Evolutionary conservation across 64 coral and sea anemone species (phyloP), one percentile per base, ranked within the genome.

Genomic region (Orbicella faveolata): DNA sequence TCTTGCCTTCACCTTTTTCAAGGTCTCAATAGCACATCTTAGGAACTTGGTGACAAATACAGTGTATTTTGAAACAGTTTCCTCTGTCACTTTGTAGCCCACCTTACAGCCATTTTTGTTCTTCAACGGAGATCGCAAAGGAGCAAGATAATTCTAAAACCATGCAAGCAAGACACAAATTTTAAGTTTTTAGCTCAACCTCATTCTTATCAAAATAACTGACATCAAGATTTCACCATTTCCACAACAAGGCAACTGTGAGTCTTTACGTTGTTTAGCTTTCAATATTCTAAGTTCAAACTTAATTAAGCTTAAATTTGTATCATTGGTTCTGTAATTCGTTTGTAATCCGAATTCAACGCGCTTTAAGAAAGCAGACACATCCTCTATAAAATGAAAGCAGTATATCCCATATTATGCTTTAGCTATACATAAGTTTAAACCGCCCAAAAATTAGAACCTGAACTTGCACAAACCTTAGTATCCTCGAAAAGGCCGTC

Each of bases 401-500:
- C 44, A 48, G 7, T 48, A 48, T 6, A 48, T 48, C 44, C 44
- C 5, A 48, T 3, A 48, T 48, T 6, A 48, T 48, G 44, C 4
- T 3, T 5, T 5, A 48, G 3, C 4, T 48, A 6, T 48, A 30
- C 0, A 23, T 23, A 68, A 68, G 19, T 21, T 68, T 1, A 68
- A 68, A 68, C 4, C 65, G 19, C 18, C 16, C 15, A 59, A 68
- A 68, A 19, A 68, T 9, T 21, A 20, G 16, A 20, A 23, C 19
- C 23, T 9, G 17, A 77, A 39, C 36, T 77, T 39, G 20, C 16
- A 79, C 48, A 48, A 79, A 91, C 89, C 89, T 91, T 91, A 5
- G 89, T 91, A 61, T 84, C 89, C 19, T 91, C 89, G 30, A 83
- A 77, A 77, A 91, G 89, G 83, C 73, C 89, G n/a, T 81, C 72